A percentile compares a stretch with the other conserved stretches of the same genome.
Conservation (phyloP, 2,888 invertebrate genomes). For the Leptothorax acervorum region DNA sequence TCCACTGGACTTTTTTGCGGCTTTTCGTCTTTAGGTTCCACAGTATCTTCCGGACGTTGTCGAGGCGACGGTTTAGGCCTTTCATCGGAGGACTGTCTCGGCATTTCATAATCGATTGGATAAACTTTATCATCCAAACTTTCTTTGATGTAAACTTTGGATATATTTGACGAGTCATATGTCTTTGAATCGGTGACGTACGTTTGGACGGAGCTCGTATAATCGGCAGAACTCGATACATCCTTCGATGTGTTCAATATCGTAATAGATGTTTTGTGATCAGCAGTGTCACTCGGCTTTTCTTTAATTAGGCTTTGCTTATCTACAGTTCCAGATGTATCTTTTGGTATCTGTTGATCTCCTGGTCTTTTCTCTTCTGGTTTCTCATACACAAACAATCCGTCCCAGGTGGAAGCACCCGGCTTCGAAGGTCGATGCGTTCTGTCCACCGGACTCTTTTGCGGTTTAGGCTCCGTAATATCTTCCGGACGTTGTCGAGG, state of each 20-base stretch:
- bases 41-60: slow-evolving; percentile 43
- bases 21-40: slow-evolving; percentile 74
- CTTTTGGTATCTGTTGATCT: slow-evolving; percentile 56
- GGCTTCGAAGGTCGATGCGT: slow-evolving; percentile 74
- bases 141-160: slow-evolving; percentile 8
- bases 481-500: slow-evolving; percentile 53
- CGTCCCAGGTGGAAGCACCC: slow-evolving; percentile 79
- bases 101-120: slow-evolving; percentile 67
- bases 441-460: slow-evolving; percentile 61
- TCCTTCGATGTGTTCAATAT: slow-evolving; percentile 56
- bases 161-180: slow-evolving; percentile 24
- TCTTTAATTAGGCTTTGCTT: slow-evolving; percentile 40
- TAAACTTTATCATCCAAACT: slow-evolving; percentile 39
- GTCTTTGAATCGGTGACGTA: slow-evolving; percentile 33
- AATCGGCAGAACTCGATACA: slow-evolving; percentile 40
- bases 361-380: slow-evolving; percentile 60
- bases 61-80: slow-evolving; percentile 33
- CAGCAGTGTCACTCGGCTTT: slow-evolving; percentile 51
- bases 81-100: slow-evolving; percentile 45
- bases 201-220: slow-evolving; percentile 21
- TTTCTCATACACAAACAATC: slow-evolving; percentile 77
- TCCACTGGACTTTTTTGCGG: slow-evolving; percentile 60
- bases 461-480: slow-evolving; percentile 70
- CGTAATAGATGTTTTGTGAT: slow-evolving; percentile 58
- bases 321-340: slow-evolving; percentile 6